Percentiles rank a stretch among this genome's conserved stretches.
These are phyloP conservation scores for Spatulosminthurus flaviceps DNA, from an alignment of 2,888 invertebrate genomes.

Conservation along the genomic window DNA sequence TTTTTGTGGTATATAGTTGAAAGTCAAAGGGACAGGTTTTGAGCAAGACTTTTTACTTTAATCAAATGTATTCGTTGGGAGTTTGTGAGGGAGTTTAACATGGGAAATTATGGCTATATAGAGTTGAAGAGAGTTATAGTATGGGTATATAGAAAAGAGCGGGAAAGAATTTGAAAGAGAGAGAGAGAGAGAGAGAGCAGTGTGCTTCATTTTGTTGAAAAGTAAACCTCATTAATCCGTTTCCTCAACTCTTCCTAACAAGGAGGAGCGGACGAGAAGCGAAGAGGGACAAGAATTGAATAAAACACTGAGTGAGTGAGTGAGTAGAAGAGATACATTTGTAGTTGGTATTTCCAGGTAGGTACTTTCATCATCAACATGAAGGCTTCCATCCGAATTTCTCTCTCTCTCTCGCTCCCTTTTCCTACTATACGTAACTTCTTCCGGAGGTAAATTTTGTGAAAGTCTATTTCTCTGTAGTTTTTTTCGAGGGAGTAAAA, in stretches of 20 bases:
- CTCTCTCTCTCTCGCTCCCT: slow-evolving; percentile 8
- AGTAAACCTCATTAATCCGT: slow-evolving; percentile 56
- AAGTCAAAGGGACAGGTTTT: no score
- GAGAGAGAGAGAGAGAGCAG: slow-evolving; percentile 1
- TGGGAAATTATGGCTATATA: no score
- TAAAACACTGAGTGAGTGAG: slow-evolving; percentile 48
- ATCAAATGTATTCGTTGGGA: no score
- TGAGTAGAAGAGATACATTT: no score
- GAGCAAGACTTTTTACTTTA: no score
- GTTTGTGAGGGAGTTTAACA: no score
- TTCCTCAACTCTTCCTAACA: slow-evolving; percentile 47
- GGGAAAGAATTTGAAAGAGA: background rate
- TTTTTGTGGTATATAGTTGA: no score
- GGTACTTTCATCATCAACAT: slow-evolving; percentile 25
- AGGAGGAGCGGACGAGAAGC: slow-evolving; percentile 23
- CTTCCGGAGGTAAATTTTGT: slow-evolving; percentile 12
- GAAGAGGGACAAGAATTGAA: slow-evolving; percentile 48
- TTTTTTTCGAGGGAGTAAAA: slow-evolving; percentile 6
- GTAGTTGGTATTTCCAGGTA: slow-evolving; percentile 6
- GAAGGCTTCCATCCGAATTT: slow-evolving; percentile 26
- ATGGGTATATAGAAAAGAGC: no score
- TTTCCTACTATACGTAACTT: background rate
- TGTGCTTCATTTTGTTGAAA: slow-evolving; percentile 52
- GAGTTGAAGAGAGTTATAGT: no score
- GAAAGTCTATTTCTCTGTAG: background rate